Percentiles rank a stretch among this genome's conserved stretches.
Evolutionary conservation across 1,140 invertebrate genomes (phyloP).

Genomic region (Maconellicoccus hirsutus): DNA sequence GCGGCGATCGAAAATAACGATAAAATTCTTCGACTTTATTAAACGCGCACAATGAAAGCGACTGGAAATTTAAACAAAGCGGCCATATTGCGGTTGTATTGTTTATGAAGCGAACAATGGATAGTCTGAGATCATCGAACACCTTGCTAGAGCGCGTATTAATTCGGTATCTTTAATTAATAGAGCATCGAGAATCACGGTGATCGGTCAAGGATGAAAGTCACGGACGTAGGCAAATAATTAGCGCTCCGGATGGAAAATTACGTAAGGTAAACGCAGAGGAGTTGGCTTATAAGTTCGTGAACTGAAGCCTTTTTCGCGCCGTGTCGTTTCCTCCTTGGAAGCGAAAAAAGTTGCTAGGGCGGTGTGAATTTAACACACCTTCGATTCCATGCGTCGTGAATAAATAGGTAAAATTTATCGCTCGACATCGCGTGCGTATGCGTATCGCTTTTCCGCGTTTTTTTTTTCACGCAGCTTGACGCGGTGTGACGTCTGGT

Average conservation of each 20-base stretch:
- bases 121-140: neutral
- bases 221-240: neutral
- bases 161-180: constrained; percentile 9
- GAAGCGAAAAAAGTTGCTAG: too few species aligned
- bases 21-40: too few species aligned
- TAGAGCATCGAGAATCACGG: neutral
- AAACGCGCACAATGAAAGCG: too few species aligned
- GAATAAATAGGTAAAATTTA: constrained; percentile 1
- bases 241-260: neutral
- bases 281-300: neutral
- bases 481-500: too few species aligned
- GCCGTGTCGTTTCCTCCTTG: neutral
- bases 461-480: too few species aligned
- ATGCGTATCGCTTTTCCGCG: too few species aligned
- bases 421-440: neutral
- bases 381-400: neutral
- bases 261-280: neutral
- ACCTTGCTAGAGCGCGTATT: neutral
- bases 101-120: neutral
- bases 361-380: neutral
- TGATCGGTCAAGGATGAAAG: constrained; percentile 7
- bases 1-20: too few species aligned
- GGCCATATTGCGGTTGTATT: neutral
- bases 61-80: neutral
- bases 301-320: constrained; percentile 7